Percentiles rank a stretch among this genome's conserved stretches.
Conservation (phyloP, 2,888 invertebrate species). For the Platycnemis pennipes region DNA sequence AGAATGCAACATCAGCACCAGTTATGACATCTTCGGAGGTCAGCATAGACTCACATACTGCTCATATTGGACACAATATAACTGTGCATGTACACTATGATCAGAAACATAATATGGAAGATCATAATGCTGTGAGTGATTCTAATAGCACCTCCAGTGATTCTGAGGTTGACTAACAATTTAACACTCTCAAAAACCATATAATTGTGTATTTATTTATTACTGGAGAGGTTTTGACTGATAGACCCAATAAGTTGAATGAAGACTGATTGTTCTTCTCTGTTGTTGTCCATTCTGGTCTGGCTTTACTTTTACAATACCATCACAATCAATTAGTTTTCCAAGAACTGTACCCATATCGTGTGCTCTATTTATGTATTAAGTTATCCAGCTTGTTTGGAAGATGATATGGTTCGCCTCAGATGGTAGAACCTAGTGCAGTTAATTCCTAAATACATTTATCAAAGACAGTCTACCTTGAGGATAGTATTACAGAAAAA, state of each 20-base stretch:
- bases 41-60: neutral
- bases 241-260: neutral
- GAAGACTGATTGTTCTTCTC: neutral
- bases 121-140: neutral
- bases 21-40: conserved; percentile 31
- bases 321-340: too few species aligned
- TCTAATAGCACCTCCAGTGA: neutral
- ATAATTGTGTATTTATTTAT: neutral
- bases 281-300: neutral
- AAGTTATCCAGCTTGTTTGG: neutral
- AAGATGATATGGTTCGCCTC: neutral
- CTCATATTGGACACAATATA: conserved; percentile 60
- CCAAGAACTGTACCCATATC: too few species aligned
- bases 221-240: too few species aligned
- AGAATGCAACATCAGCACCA: conserved; percentile 37
- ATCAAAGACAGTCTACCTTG: too few species aligned
- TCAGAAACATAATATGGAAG: neutral
- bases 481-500: too few species aligned
- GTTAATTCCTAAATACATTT: too few species aligned
- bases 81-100: neutral
- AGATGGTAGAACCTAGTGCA: too few species aligned
- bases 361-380: neutral
- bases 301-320: neutral
- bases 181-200: neutral
- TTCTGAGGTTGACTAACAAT: neutral